Conservation (phyloP, 2,797 vertebrate genomes). For the Clarias pachynema region DNA sequence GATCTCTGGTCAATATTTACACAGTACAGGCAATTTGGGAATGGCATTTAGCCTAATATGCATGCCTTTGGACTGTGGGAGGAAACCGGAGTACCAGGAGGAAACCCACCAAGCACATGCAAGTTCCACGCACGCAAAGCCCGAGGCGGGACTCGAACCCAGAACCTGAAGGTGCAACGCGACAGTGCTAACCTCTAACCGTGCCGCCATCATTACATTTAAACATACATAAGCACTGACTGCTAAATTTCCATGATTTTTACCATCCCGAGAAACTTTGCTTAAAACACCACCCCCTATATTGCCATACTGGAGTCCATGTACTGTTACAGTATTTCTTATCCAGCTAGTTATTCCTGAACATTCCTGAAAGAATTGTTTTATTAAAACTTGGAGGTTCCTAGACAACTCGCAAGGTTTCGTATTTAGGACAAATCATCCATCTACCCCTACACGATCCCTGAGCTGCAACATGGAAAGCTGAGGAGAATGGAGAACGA, state of each 20-base stretch:
- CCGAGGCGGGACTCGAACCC: too few relatives aligned
- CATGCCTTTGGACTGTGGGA: too few relatives aligned
- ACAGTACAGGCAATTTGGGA: too few relatives aligned
- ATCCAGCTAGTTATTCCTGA: not conserved
- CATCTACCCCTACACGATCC: not conserved
- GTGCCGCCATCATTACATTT: not conserved
- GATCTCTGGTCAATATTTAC: too few relatives aligned
- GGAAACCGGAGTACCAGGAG: too few relatives aligned
- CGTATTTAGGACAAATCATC: constrained; percentile 58
- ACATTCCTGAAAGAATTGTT: not conserved
- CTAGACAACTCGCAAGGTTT: constrained; percentile 47
- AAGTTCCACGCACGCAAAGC: too few relatives aligned
- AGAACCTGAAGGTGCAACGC: too few relatives aligned
- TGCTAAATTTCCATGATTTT: not conserved
- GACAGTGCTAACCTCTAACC: too few relatives aligned
- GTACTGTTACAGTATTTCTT: not conserved
- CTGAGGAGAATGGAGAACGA: constrained; percentile 25
- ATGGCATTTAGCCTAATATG: too few relatives aligned
- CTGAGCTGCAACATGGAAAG: constrained; percentile 19
- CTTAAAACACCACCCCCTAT: not conserved
- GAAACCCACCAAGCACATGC: too few relatives aligned
- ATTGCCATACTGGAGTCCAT: not conserved
- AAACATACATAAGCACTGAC: not conserved
- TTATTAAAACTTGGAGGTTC: constrained; percentile 41
- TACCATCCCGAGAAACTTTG: not conserved